Conservation (phyloP, 1,140 invertebrate genomes). For the Pseudomyrmex gracilis region DNA sequence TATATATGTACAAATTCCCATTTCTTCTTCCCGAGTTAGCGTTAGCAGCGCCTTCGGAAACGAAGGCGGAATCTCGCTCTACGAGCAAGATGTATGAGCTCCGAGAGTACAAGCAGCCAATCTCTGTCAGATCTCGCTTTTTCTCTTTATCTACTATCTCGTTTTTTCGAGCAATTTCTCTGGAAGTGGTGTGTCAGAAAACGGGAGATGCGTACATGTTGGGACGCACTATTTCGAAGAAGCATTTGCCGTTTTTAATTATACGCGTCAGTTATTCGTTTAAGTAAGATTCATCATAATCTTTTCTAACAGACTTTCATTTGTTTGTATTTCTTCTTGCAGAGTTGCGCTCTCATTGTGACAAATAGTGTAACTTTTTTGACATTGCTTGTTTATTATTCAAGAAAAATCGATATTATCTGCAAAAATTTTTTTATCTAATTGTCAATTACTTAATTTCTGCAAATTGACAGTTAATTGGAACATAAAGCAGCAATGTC, state of each 20-base stretch:
- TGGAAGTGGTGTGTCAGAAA: slow-evolving; percentile 23
- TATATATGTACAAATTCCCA: slow-evolving; percentile 51
- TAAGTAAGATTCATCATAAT: slow-evolving; percentile 34
- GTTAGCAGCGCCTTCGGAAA: slow-evolving; percentile 39
- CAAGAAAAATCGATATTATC: neutral
- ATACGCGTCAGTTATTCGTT: slow-evolving; percentile 37
- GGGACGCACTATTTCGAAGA: slow-evolving; percentile 38
- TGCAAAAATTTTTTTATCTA: neutral
- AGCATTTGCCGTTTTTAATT: slow-evolving; percentile 32
- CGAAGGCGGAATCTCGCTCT: slow-evolving; percentile 51
- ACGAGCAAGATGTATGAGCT: slow-evolving; percentile 57
- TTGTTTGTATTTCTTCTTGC: neutral
- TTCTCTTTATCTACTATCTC: slow-evolving; percentile 45
- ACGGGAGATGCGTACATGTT: neutral
- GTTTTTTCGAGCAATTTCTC: slow-evolving; percentile 59
- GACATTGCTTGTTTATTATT: neutral
- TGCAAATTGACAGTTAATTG: neutral
- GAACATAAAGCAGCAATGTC: neutral
- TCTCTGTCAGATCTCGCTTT: slow-evolving; percentile 44
- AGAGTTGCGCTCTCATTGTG: neutral
- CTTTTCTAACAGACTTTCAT: neutral
- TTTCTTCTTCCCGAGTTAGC: slow-evolving; percentile 49
- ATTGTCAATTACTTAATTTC: slow-evolving; percentile 28
- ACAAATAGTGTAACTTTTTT: neutral
- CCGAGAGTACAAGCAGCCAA: slow-evolving; percentile 47